Evolutionary conservation across 2,888 invertebrate species (phyloP), one percentile per base, ranked within the genome.

Genomic region (Gari tellinella): DNA sequence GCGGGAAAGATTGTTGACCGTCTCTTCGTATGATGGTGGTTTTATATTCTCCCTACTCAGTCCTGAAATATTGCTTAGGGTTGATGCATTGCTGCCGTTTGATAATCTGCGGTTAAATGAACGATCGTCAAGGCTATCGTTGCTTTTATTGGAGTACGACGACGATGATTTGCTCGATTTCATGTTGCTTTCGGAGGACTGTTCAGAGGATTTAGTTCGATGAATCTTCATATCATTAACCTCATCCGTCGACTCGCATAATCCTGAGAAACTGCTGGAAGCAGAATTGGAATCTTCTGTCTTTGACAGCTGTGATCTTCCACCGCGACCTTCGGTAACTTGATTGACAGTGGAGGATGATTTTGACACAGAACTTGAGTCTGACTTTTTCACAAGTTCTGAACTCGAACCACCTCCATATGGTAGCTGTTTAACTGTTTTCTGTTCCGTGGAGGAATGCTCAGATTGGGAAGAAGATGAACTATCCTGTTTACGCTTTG

Each of bases 1-100:
- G 5, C 74, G 53, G 14, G 74, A 74, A 8, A 74, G 26, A 25
- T 74, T 74, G 45, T 56, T 74, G 40, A 74, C 55, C 0, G 74
- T 74, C 40, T 74, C 74, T 26, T 74, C 74, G 15, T 74, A 74
- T 2, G 68, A 43, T n/a, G 74, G 74, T 5, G 74, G 74, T 38
- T 61, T 55, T 4, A 74, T 68, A 19, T 68, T 64, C 55, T 74
- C 74, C 15, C 60, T 58, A 41, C 74, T 74, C 23, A 66, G 3
- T 5, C 62, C 66, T 14, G 66, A 66, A 8, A 68, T 14, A 51
- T 74, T 74, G 15, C 48, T 67, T 12, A 61, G 26, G 1, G 68
- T 64, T 37, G 63, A 60, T 46, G 55, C 56, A 45, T 65, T 60
- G 40, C 68, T 68, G 7, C 31, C 48, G n/a, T 64, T 62, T n/a